A percentile compares a stretch with the other conserved stretches of the same genome.
Evolutionary conservation across 2,888 invertebrate genomes (phyloP).

Genomic region (Volucella inanis): DNA sequence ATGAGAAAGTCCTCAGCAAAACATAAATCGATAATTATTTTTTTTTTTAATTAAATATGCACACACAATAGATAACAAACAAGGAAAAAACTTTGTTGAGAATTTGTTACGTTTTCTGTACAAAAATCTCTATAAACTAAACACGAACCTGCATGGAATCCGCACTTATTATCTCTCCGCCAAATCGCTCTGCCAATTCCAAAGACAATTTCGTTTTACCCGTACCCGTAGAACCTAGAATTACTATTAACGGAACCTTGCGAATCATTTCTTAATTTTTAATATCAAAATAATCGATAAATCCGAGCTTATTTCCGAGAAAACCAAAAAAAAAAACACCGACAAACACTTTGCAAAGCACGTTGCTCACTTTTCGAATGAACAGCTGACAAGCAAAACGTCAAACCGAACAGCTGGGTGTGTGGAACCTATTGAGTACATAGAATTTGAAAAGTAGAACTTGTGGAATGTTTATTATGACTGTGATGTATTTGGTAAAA

Average conservation of each 20-base stretch:
- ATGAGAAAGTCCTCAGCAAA: no score
- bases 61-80: not conserved
- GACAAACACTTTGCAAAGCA: not conserved
- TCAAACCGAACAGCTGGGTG: conserved; percentile 48
- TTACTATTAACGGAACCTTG: conserved; percentile 90
- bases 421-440: conserved; percentile 36
- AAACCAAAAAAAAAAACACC: conserved; percentile 7
- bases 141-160: conserved; percentile 97
- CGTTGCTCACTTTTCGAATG: conserved; percentile 1
- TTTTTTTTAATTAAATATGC: no score
- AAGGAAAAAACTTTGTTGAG: not conserved
- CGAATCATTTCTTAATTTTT: conserved; percentile 81
- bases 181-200: conserved; percentile 92
- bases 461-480: conserved; percentile 13
- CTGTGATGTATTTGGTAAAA: not conserved
- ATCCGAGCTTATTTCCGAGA: not conserved
- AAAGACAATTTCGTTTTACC: conserved; percentile 98
- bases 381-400: conserved; percentile 47
- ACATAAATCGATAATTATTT: not conserved
- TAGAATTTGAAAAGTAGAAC: not conserved
- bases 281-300: not conserved
- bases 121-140: not conserved
- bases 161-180: conserved; percentile 97
- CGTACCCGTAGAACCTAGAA: conserved; percentile 97
- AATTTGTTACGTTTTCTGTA: not conserved